phyloP scores from a whole-genome alignment of 2,113 vertebrate genomes.

The Dipodomys ordii region DNA sequence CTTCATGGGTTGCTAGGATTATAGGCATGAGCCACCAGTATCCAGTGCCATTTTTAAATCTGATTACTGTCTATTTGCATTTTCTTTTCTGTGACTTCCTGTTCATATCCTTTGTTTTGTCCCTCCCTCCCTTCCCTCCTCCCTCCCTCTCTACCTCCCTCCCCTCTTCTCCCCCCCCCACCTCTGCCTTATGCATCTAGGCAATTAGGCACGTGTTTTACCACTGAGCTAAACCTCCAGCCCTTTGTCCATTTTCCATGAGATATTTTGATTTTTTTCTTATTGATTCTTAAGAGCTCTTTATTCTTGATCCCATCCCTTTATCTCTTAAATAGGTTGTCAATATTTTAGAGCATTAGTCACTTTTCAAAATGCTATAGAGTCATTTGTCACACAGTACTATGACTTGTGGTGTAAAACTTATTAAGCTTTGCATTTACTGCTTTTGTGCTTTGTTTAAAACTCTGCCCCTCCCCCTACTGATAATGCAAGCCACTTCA shows the following conservation, averaged over 20 bases:
- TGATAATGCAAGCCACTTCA: not conserved
- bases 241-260: not conserved
- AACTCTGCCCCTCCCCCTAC: not conserved
- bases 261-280: not conserved
- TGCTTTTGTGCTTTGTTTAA: slow-evolving; percentile 9
- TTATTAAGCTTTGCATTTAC: not conserved
- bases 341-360: not conserved
- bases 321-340: not conserved
- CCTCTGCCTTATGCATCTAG: not conserved
- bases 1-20: too few species aligned
- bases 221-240: not conserved
- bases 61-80: not conserved
- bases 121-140: too few species aligned
- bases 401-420: not conserved
- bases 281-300: not conserved
- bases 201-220: not conserved
- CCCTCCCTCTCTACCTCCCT: not conserved
- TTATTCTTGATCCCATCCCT: slow-evolving; percentile 14
- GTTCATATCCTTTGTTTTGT: not conserved
- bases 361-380: not conserved
- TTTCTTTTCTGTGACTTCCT: slow-evolving; percentile 34
- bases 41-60: not conserved
- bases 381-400: not conserved
- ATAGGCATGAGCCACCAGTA: too few species aligned
- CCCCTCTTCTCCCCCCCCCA: too few species aligned